Conservation (phyloP, 2,113 vertebrate species). For the Seriola rivoliana region DNA sequence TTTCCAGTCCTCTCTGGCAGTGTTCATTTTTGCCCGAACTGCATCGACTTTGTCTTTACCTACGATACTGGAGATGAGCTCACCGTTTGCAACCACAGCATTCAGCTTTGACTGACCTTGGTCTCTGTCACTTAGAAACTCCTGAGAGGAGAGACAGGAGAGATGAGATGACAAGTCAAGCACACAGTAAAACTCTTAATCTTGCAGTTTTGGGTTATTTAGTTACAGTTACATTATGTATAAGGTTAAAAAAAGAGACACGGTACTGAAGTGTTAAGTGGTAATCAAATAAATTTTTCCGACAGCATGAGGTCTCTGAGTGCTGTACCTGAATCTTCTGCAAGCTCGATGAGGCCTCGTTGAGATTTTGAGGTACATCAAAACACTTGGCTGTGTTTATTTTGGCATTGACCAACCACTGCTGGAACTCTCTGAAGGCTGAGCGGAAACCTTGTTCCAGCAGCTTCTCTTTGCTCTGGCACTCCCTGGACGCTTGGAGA, state of each 20-base stretch:
- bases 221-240: neutral
- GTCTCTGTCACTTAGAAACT: conserved; percentile 92
- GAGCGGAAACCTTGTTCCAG: conserved; percentile 92
- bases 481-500: conserved; percentile 92
- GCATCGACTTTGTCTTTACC: conserved; percentile 87
- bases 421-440: conserved; percentile 92
- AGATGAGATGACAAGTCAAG: neutral
- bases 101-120: conserved; percentile 92
- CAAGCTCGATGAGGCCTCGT: conserved; percentile 88
- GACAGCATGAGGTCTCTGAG: neutral
- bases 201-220: neutral
- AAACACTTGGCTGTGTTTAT: conserved; percentile 95
- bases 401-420: conserved; percentile 95
- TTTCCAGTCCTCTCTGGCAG: conserved; percentile 94
- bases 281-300: neutral
- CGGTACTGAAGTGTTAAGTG: neutral
- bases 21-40: conserved; percentile 85
- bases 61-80: conserved; percentile 87
- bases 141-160: conserved; percentile 80
- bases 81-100: conserved; percentile 87
- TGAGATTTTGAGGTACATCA: conserved; percentile 91
- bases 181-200: neutral
- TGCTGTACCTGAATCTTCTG: conserved; percentile 93
- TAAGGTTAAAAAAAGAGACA: neutral
- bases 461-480: conserved; percentile 93